Conservation (phyloP, 2,888 invertebrate species). For the Caenorhabditis panamensis region DNA sequence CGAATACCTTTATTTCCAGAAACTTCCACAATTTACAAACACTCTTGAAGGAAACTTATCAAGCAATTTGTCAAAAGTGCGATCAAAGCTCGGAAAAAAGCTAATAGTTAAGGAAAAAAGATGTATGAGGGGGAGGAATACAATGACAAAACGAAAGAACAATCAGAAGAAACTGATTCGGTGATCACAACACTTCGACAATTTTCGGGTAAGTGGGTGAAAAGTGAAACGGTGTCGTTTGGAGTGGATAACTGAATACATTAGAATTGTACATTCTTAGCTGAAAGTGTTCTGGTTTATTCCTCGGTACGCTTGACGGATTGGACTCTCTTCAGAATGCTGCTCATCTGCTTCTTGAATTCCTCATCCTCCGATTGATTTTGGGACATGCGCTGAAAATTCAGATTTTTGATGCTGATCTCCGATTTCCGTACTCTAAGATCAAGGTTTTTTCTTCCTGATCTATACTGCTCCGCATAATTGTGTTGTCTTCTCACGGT, state of each 20-base stretch:
- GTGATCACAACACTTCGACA: constrained; percentile 16
- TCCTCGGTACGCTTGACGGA: constrained; percentile 57
- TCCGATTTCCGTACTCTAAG: background rate
- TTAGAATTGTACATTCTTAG: constrained; percentile 41
- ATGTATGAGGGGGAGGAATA: background rate
- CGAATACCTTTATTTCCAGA: constrained; percentile 39
- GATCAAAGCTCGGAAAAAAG: constrained; percentile 47
- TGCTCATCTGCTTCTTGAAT: constrained; percentile 77
- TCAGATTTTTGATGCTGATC: too few species aligned
- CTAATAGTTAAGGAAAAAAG: constrained; percentile 31
- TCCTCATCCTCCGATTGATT: constrained; percentile 78
- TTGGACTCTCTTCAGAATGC: constrained; percentile 73
- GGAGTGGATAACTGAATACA: constrained; percentile 21
- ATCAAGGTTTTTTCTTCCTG: background rate
- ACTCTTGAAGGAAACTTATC: constrained; percentile 17
- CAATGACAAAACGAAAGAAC: constrained; percentile 8
- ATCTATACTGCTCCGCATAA: background rate
- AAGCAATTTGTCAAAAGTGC: constrained; percentile 23
- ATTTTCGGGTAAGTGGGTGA: constrained; percentile 2
- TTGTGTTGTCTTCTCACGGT: background rate
- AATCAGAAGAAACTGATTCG: constrained; percentile 13
- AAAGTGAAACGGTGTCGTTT: constrained; percentile 13
- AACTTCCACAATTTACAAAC: constrained; percentile 22
- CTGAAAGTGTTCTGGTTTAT: constrained; percentile 23
- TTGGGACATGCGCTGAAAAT: constrained; percentile 65